A percentile compares a stretch with the other conserved stretches of the same genome.
Evolutionary conservation across 2,113 vertebrate genomes (phyloP).

Genomic region (Barnardius zonarius): DNA sequence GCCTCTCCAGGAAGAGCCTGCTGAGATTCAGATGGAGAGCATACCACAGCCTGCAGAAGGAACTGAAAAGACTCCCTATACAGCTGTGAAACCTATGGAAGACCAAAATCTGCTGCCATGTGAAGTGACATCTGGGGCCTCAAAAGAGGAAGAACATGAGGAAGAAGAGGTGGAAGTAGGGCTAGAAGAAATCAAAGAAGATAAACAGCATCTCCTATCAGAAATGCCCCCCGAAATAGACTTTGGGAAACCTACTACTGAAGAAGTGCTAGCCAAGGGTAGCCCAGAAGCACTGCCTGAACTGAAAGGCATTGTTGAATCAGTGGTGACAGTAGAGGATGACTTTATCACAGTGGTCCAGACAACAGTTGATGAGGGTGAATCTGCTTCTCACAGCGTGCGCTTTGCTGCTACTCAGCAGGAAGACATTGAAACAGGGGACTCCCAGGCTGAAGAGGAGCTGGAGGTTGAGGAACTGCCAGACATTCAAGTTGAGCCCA

Average conservation of each 20-base stretch:
- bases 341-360: slow-evolving; percentile 98
- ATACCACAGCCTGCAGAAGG: slow-evolving; percentile 61
- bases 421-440: slow-evolving; percentile 72
- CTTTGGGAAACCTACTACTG: slow-evolving; percentile 24
- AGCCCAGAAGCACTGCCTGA: slow-evolving; percentile 63
- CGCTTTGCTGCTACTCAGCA: slow-evolving; percentile 86
- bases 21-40: slow-evolving; percentile 73
- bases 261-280: slow-evolving; percentile 55
- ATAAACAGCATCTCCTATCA: slow-evolving; percentile 67
- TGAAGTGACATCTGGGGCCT: slow-evolving; percentile 6
- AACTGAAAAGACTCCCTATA: slow-evolving; percentile 26
- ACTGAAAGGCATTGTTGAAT: slow-evolving; percentile 88
- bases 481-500: slow-evolving; percentile 79
- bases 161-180: slow-evolving; percentile 66
- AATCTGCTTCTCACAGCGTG: slow-evolving; percentile 88
- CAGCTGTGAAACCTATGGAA: slow-evolving; percentile 40
- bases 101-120: not conserved
- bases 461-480: slow-evolving; percentile 66
- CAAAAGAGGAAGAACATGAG: slow-evolving; percentile 11
- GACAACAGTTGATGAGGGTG: slow-evolving; percentile 90
- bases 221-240: slow-evolving; percentile 65
- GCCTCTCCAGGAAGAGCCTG: slow-evolving; percentile 34
- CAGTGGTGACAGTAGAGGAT: slow-evolving; percentile 94
- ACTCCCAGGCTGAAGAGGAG: slow-evolving; percentile 71
- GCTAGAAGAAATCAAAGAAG: slow-evolving; percentile 69